phyloP scores from a whole-genome alignment of 2,113 vertebrate genomes.

The Callaeas wilsoni region DNA sequence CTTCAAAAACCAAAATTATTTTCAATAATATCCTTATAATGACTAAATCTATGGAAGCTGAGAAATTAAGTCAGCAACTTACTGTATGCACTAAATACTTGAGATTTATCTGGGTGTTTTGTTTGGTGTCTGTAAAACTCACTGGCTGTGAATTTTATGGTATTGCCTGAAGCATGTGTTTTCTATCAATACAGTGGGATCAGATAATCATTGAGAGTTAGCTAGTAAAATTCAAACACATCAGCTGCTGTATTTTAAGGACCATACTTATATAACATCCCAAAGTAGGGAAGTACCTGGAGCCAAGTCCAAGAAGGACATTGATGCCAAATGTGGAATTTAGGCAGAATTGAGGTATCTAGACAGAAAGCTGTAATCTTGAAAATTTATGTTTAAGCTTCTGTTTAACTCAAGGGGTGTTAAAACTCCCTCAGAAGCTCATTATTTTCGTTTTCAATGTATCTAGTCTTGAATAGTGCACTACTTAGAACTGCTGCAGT shows the following conservation, averaged over 20 bases:
- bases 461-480: neutral
- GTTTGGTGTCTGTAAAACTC: constrained; percentile 6
- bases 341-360: neutral
- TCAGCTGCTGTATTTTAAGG: neutral
- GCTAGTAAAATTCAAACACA: constrained; percentile 6
- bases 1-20: neutral
- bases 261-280: neutral
- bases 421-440: neutral
- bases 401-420: neutral
- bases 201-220: neutral
- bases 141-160: neutral
- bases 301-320: neutral
- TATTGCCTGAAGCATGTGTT: neutral
- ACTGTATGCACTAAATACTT: neutral
- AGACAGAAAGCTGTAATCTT: neutral
- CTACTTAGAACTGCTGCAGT: neutral
- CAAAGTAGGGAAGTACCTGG: neutral
- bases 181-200: constrained; percentile 12
- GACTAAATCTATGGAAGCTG: neutral
- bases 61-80: neutral
- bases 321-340: neutral
- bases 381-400: neutral
- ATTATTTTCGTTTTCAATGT: constrained; percentile 23
- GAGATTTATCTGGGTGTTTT: neutral
- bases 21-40: neutral